Base-by-base conservation (phyloP, 2,888 invertebrate genomes). In the Erebia ligea region DNA sequence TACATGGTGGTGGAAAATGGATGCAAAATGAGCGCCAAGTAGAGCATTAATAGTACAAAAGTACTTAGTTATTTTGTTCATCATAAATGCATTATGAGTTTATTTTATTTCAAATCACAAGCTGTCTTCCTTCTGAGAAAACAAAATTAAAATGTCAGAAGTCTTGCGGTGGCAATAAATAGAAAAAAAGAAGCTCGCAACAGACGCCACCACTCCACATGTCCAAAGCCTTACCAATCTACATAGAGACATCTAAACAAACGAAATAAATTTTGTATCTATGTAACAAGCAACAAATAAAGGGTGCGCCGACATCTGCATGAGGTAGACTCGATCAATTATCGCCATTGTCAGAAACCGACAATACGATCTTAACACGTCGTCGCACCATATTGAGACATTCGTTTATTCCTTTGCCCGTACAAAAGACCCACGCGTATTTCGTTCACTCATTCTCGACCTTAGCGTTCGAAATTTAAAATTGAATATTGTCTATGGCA, bases 281-380 rank as follows among this genome's bases (percentile, higher is more conserved):
- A 74, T 73, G 77, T 79, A 77, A 82, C 80, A 81, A 79, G 79
- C 77, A 73, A 82, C 83, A 84, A 84, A 87, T 83, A 84, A 85
- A 85, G 84, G 84, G 83, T 84, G 85, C 83, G 86, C 83, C 84
- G 82, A 81, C 91, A 90, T 91, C 90, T 91, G 91, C 84, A 83
- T 82, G 84, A 83, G 80, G 77, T 79, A 81, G 86, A 83, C 82
- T 80, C 87, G 87, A 92, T 92, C 91, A 91, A 92, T 92, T 92
- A 92, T 88, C 81, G 80, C 80, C 77, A 88, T 92, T 92, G 92
- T 92, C 80, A 82, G 74, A 70, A 73, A 74, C 82, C 81, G 79
- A 89, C 88, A 90, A 88, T 86, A 83, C 83, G 78, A 82, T 82
- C 86, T 79, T 82, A 84, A 84, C 86, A 84, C 83, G 84, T 87